phyloP scores from a whole-genome alignment of 2,888 invertebrate species.

The Napeogenes inachia region DNA sequence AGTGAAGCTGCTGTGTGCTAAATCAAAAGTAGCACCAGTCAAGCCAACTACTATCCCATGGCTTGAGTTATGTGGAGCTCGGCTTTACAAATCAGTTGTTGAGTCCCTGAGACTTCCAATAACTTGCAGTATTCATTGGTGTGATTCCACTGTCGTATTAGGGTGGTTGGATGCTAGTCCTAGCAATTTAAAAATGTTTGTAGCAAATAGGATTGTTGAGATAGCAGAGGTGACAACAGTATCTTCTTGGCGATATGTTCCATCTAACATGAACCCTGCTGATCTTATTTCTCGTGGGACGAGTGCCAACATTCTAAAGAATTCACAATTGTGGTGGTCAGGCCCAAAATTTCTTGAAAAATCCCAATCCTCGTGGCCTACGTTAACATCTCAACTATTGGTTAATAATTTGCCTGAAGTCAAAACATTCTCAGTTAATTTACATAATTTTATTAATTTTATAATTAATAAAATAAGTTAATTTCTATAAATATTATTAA shows the following conservation, averaged over 20 bases:
- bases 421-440: background rate
- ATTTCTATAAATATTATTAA: conserved; percentile 6
- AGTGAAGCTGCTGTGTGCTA: too few relatives aligned
- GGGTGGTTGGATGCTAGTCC: conserved; percentile 14
- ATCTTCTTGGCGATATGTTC: conserved; percentile 14
- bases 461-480: too few relatives aligned
- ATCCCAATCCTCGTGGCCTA: conserved; percentile 2
- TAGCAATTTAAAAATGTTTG: conserved; percentile 20
- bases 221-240: conserved; percentile 11
- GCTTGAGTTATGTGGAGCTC: background rate
- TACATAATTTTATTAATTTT: too few relatives aligned
- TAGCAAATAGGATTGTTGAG: conserved; percentile 15
- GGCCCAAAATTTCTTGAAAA: conserved; percentile 4
- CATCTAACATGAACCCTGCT: conserved; percentile 14
- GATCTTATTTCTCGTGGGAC: conserved; percentile 17
- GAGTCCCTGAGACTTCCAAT: conserved; percentile 2
- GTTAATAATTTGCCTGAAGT: conserved; percentile 12
- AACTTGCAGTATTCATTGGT: conserved; percentile 13
- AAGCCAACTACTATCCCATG: too few relatives aligned
- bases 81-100: background rate
- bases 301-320: background rate
- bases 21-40: too few relatives aligned
- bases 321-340: conserved; percentile 14
- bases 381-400: background rate
- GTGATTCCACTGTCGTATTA: conserved; percentile 22